These are phyloP conservation scores for Hetaerina titia DNA, from an alignment of 2,888 invertebrate genomes.

Conservation along the genomic window DNA sequence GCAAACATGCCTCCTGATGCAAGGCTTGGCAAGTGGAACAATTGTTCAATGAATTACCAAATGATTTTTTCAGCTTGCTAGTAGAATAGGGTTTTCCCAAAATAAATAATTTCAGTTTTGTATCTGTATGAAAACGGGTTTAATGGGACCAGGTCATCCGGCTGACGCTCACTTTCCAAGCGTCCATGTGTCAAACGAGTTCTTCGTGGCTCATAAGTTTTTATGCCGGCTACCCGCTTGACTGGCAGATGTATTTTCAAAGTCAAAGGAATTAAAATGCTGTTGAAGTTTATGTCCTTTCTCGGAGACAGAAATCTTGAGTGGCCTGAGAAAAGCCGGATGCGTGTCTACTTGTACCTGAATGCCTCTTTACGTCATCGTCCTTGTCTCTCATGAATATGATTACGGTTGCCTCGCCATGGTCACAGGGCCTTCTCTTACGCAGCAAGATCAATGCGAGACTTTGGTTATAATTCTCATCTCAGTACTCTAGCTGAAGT, in stretches of 20 bases:
- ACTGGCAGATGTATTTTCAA: constrained; percentile 36
- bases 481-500: not conserved
- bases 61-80: not conserved
- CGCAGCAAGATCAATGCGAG: not conserved
- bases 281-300: constrained; percentile 1
- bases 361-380: constrained; percentile 9
- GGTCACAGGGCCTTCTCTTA: not conserved
- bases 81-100: not conserved
- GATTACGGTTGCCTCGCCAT: not conserved
- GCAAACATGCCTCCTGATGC: not conserved
- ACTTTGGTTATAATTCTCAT: not conserved
- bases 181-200: constrained; percentile 9
- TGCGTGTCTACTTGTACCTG: not conserved
- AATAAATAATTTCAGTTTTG: constrained; percentile 20
- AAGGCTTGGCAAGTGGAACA: not conserved
- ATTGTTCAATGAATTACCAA: not conserved
- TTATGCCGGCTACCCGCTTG: not conserved
- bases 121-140: not conserved
- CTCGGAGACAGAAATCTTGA: not conserved
- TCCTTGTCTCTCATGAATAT: not conserved
- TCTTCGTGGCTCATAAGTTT: not conserved
- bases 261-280: constrained; percentile 32
- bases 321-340: not conserved
- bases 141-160: constrained; percentile 41
- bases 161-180: constrained; percentile 7